Base-by-base conservation (phyloP, 2,797 vertebrate genomes). In the Argyrosomus regius region DNA sequence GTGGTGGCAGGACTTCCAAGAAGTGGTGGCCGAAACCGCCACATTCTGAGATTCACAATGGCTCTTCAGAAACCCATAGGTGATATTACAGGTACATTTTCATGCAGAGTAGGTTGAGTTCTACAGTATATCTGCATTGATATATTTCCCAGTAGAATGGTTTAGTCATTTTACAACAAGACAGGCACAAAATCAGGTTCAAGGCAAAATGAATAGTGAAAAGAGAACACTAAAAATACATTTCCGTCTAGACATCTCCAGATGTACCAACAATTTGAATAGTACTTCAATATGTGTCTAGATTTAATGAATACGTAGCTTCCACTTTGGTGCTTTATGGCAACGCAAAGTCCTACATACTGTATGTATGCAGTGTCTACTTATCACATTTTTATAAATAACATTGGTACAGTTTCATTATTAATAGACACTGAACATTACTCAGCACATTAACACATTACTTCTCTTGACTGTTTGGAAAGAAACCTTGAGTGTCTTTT, bases 401-500 rank as follows among this genome's bases (percentile, higher is more conserved):
- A 22, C 12, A 6, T 5, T 5, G 5, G 67, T 24, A 46, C 41
- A 66, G 46, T 69, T 73, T 24, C 18, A 69, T 22, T 85, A 71
- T 56, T 54, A 65, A 70, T 43, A 62, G 5, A 54, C 13, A 28
- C 6, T 22, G 16, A 72, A 49, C 7, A 54, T 57, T 77, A 39
- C 53, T 70, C 12, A 48, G 57, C 7, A 53, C 35, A 65, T 68
- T 41, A 81, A 62, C 24, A 69, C 18, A 54, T 67, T 67, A 73
- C 11, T 65, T 73, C 52, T 75, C 50, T 53, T 48, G 28, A 52
- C 20, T 67, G 35, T 74, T 80, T 72, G n/a, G 35, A 69, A 80
- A 64, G 18, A n/a, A 85, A 45, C 22, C 20, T 43, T 41, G 3
- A 46, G 50, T 80, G 53, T 22, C n/a, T 77, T 64, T 76, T 46